Evolutionary conservation across 2,113 vertebrate species (phyloP), one percentile per base, ranked within the genome.

Genomic region (Atlantisia rogersi): DNA sequence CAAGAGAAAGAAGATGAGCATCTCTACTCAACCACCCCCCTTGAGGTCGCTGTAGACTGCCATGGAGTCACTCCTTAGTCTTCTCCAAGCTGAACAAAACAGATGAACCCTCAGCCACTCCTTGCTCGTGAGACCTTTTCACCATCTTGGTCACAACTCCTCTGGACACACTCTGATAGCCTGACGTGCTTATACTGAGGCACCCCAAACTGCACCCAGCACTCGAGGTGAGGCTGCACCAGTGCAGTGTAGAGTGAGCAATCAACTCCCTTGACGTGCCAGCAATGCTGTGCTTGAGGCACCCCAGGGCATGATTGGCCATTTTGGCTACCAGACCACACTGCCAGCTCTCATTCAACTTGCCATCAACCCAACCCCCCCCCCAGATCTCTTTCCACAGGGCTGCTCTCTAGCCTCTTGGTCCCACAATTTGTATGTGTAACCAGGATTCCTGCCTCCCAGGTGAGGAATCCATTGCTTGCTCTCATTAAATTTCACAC

Each of bases 381-480:
- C 35, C 24, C 29, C 15, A 29, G 37, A 50, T 29, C 24, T 44
- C 52, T 28, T 71, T 46, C 63, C 2, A 1, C 3, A 4, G 11
- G 39, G 48, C 44, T 42, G 63, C 35, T 63, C 86, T 63, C 21
- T 80, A 86, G 28, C 16, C 32, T 80, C 67, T 60, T 5, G 4
- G 4, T 60, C 11, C 25, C 6, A 13, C 25, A 56, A 0, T 32
- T 31, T 37, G 3, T 25, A 29, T 0, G 0, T 8, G 6, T 10
- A 75, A 48, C 13, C 6, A 21, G 40, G 31, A 64, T 25, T 29
- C 79, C 17, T 8, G 18, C 6, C 6, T 18, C 15, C 40, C 46
- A 58, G 20, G 11, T 25, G 22, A 39, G 52, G 53, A 91, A 83
- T 48, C 9, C 6, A 6, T 14, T 29, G 22, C 32, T 52, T 20